Conservation (phyloP, 2,888 invertebrate genomes). For the Onthophagus sagittarius region DNA sequence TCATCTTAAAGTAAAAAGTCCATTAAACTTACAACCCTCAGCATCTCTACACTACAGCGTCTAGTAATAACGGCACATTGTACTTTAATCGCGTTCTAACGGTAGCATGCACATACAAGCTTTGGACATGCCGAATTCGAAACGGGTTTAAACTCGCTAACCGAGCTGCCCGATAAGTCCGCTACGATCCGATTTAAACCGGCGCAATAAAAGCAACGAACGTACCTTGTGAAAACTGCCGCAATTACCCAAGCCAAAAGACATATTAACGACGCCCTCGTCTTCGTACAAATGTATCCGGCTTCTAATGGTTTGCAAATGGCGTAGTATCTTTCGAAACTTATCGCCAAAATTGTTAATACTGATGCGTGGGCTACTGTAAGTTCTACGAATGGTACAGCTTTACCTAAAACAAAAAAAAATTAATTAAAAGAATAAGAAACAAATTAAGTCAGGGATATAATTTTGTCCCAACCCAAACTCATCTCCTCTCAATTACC, state of each 20-base stretch:
- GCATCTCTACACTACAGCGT: background rate
- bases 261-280: slow-evolving; percentile 77
- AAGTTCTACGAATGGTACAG: slow-evolving; percentile 87
- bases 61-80: background rate
- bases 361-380: slow-evolving; percentile 91
- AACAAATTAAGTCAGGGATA: no score
- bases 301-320: slow-evolving; percentile 90
- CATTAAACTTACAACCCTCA: background rate
- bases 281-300: slow-evolving; percentile 85
- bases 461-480: no score
- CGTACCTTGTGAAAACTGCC: slow-evolving; percentile 80
- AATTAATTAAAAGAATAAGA: no score
- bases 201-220: background rate
- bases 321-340: slow-evolving; percentile 81
- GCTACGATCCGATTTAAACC: background rate
- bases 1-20: background rate
- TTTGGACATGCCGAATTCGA: background rate
- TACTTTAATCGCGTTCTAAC: background rate
- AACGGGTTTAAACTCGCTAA: background rate
- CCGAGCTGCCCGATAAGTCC: background rate
- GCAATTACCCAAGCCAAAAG: slow-evolving; percentile 80
- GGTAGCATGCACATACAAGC: background rate
- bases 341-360: slow-evolving; percentile 88
- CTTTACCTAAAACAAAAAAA: slow-evolving; percentile 67
- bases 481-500: no score